Evolutionary conservation across 2,113 vertebrate species (phyloP), one percentile per base, ranked within the genome.

Genomic region (Gallinago undulata): DNA sequence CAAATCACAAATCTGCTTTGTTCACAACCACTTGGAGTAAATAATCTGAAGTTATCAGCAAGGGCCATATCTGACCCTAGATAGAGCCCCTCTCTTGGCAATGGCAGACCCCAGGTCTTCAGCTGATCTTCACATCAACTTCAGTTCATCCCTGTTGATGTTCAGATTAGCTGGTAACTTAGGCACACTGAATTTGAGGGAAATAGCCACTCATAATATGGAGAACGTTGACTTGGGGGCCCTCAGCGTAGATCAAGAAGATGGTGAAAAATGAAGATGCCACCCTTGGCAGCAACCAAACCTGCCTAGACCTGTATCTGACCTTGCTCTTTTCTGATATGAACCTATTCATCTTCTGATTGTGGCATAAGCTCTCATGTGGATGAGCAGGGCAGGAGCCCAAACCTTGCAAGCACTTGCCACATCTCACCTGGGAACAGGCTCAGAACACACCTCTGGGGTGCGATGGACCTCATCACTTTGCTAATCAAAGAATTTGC

Each of bases 321-420:
- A 69, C 68, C 79, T 57, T 2, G 0, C 22, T 84, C 16, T 82
- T 43, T 62, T 43, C 35, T 53, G 48, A 27, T n/a, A 74, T 0
- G 24, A 69, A 17, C 8, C 0, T 33, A 35, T 51, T 77, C 22
- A 33, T 28, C 73, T 57, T 25, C 21, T 47, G 10, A 17, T 3
- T 0, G 6, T 16, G 48, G 33, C 19, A 53, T 68, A 78, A 82
- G 8, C 35, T 84, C 50, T n/a, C 28, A 31, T 0, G 0, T 1
- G 19, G 39, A 30, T 3, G 27, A 75, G 8, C 17, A 64, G n/a
- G 10, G 69, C 70, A 74, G 78, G 60, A 95, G 3, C 74, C 55
- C 74, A 73, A 69, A 69, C 4, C 45, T 78, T 23, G n/a, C 39
- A n/a, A 68, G 14, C 1, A 0, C 12, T 37, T 21, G 3, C 53